Base-by-base conservation (phyloP, 2,113 vertebrate genomes). In the Sminthopsis crassicaudata region DNA sequence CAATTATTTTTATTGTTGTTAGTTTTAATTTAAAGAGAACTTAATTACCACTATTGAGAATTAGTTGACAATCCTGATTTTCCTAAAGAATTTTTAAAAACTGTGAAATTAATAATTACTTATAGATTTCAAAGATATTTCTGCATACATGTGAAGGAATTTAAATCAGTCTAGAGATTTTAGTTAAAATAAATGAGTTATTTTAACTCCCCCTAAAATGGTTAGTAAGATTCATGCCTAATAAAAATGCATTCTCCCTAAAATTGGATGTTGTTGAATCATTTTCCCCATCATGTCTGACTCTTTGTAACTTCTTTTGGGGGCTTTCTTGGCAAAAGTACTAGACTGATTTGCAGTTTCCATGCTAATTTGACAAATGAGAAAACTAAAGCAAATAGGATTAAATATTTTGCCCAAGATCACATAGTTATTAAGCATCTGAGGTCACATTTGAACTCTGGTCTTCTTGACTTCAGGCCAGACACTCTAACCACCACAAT, bases 81-180 rank as follows among this genome's bases (percentile, higher is more conserved):
- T 84, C 67, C 67, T 42, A 42, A 84, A 84, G 19, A 84, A 84
- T 23, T 42, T n/a, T 84, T 42, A 8, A 8, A 54, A 90, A 30
- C 50, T 67, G 46, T 92, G 48, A 95, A 95, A 93, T 91, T 92
- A 67, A 91, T 89, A 91, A 2, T 48, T 89, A 42, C 36, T 53
- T 55, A 22, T 90, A 60, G 94, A 92, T 89, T 91, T 94, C 54
- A 90, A 94, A 94, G 88, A 2, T 67, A 53, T 50, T 54, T n/a
- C 51, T n/a, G 30, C 30, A 67, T 67, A n/a, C 8, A 67, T 67
- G 60, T 19, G 19, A 42, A 76, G 42, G 6, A n/a, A 84, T 84
- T n/a, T 84, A 42, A 42, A 42, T 4, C n/a, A 84, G n/a, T 16
- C 6, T 42, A 42, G n/a, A 8, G 36, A 42, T 42, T 7, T 84